Percentiles rank a stretch among this genome's conserved stretches.
Conservation (phyloP, 1,140 invertebrate genomes). For the honey bee (Apis mellifera) region DNA sequence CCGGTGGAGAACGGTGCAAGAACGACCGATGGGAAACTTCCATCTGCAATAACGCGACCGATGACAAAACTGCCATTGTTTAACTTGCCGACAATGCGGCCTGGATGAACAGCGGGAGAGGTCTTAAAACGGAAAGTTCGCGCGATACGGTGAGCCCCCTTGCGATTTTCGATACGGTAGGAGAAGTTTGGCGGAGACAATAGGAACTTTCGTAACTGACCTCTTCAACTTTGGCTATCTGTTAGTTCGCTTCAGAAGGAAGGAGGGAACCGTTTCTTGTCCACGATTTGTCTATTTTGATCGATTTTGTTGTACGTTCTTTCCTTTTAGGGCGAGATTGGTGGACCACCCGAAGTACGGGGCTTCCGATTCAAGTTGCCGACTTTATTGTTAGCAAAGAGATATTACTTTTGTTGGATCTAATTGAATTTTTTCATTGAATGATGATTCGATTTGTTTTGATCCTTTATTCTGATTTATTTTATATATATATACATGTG, state of each 20-base stretch:
- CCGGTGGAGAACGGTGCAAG: background rate
- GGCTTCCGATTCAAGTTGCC: too few relatives aligned
- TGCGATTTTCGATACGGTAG: background rate
- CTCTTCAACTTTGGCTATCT: background rate
- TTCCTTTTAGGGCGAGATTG: too few relatives aligned
- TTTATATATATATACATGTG: too few relatives aligned
- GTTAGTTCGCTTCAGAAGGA: background rate
- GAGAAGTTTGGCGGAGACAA: background rate
- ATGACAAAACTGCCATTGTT: slow-evolving; percentile 60
- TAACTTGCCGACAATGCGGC: slow-evolving; percentile 53
- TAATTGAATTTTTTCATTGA: too few relatives aligned
- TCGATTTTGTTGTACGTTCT: too few relatives aligned
- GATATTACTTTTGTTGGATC: too few relatives aligned
- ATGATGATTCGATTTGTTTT: too few relatives aligned
- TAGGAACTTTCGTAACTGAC: background rate
- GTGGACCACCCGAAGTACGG: too few relatives aligned
- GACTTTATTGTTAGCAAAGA: too few relatives aligned
- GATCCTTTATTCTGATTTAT: too few relatives aligned
- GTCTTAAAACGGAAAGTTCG: slow-evolving; percentile 32
- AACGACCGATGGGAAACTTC: slow-evolving; percentile 56
- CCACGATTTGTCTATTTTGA: too few relatives aligned
- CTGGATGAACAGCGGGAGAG: background rate
- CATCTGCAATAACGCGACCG: slow-evolving; percentile 51
- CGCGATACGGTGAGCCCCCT: background rate
- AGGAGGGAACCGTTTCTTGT: background rate